These are phyloP conservation scores for Drosophila emarginata DNA, from an alignment of 2,888 invertebrate species.

Conservation along the genomic window DNA sequence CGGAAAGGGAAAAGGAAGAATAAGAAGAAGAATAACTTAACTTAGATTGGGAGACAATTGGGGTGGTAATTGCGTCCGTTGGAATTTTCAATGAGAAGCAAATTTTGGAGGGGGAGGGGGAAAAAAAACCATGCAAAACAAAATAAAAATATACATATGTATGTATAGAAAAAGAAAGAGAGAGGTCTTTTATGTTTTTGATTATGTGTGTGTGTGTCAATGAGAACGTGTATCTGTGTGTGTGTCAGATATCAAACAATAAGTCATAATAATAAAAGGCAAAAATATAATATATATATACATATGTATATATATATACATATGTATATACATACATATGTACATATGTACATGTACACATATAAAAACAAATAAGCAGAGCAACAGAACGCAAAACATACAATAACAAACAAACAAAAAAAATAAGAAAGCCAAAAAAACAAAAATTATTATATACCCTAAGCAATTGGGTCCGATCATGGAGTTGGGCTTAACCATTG, in stretches of 20 bases:
- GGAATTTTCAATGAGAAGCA: constrained; percentile 43
- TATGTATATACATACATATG: not conserved
- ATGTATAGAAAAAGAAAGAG: not conserved
- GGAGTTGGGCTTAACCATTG: no score
- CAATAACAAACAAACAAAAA: not conserved
- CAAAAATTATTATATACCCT: not conserved
- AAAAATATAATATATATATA: constrained; percentile 11
- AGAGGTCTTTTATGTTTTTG: constrained; percentile 6
- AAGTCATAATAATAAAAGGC: constrained; percentile 36
- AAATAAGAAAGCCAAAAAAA: not conserved
- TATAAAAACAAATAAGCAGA: constrained; percentile 9
- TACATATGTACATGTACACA: not conserved
- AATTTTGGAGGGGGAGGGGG: constrained; percentile 24
- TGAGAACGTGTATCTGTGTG: constrained; percentile 1
- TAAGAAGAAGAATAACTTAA: constrained; percentile 11
- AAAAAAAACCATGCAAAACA: constrained; percentile 1
- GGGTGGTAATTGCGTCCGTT: constrained; percentile 49
- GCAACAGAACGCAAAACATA: not conserved
- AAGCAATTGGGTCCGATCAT: no score
- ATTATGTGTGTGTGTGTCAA: not conserved
- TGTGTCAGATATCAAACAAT: constrained; percentile 38
- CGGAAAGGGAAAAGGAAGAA: not conserved
- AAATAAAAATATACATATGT: not conserved
- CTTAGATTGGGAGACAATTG: constrained; percentile 52
- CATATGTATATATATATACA: not conserved